phyloP scores from a whole-genome alignment of 2,113 vertebrate genomes.

The Mixornis gularis region DNA sequence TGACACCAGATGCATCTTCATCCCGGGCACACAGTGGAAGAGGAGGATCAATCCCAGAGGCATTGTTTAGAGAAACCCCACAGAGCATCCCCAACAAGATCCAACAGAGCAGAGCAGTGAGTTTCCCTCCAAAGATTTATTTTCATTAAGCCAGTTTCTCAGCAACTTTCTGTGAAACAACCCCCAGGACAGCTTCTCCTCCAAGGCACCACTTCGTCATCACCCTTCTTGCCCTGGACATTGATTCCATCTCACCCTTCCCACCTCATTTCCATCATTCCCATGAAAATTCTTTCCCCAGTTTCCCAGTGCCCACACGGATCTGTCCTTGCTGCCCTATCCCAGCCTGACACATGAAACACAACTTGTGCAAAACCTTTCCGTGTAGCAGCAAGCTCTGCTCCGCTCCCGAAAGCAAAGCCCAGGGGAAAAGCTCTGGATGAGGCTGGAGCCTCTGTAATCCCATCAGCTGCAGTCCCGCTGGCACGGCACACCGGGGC shows the following conservation, averaged over 20 bases:
- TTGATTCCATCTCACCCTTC: rapidly evolving
- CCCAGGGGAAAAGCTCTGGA: background rate
- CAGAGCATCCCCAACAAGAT: background rate
- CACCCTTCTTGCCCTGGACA: background rate
- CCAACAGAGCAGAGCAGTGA: background rate
- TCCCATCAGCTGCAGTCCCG: background rate
- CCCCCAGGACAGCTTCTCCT: background rate
- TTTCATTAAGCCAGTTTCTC: background rate
- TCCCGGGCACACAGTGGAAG: rapidly evolving
- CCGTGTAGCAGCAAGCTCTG: background rate
- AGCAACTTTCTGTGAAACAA: background rate
- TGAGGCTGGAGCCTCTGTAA: background rate
- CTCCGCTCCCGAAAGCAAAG: background rate
- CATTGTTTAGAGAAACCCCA: rapidly evolving
- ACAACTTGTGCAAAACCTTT: background rate
- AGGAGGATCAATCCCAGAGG: background rate
- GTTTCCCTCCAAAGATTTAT: background rate
- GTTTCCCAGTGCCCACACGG: background rate
- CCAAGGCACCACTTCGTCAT: background rate
- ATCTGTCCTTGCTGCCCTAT: background rate
- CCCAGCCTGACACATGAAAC: background rate
- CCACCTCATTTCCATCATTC: background rate
- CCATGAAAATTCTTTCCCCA: background rate
- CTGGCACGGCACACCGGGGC: rapidly evolving
- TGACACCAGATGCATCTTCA: background rate